Base-by-base conservation (phyloP, 2,113 vertebrate genomes). In the Columbina picui region DNA sequence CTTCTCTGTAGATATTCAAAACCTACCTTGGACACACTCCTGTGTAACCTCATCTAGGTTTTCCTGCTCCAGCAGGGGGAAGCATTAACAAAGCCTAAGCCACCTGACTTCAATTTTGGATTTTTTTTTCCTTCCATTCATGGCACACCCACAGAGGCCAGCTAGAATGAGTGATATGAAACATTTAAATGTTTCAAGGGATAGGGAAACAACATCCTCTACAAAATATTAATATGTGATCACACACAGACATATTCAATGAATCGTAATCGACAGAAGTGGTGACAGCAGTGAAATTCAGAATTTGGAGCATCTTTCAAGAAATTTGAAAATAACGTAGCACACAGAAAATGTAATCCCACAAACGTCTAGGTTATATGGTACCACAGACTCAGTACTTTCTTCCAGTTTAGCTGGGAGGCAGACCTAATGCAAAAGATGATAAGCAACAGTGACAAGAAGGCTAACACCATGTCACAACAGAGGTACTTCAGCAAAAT, bases 381-480 rank as follows among this genome's bases (percentile, higher is more conserved):
- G 39, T 80, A 41, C 27, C 41, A 84, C 60, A 73, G 61, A 90
- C n/a, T n/a, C 80, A 76, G 10, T 65, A n/a, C 17, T 84, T 92
- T 39, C 69, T 94, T 87, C 77, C 57, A 71, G 41, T 75, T 83
- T 73, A 87, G 63, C 70, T 90, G 45, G 83, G 79, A 93, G 85
- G 74, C 22, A 4, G 23, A 73, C n/a, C 65, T 55, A 74, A 83
- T 59, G 32, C 39, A 39, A 47, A 82, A 85, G 88, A 95, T 19
- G 59, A 60, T 82, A 93, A 97, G 47, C 39, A 85, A 30, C 47
- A 64, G 64, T 81, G 94, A 96, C 91, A 53, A 27, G 55, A 89
- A 96, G 64, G 69, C 70, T 94, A 94, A 88, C 74, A 82, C 83
- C 79, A 63, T 87, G 84, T 95, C 94, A 96, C 60, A 95, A 65